These are phyloP conservation scores for Brachynemurus nebulosus DNA, from an alignment of 2,888 invertebrate species.

Conservation along the genomic window DNA sequence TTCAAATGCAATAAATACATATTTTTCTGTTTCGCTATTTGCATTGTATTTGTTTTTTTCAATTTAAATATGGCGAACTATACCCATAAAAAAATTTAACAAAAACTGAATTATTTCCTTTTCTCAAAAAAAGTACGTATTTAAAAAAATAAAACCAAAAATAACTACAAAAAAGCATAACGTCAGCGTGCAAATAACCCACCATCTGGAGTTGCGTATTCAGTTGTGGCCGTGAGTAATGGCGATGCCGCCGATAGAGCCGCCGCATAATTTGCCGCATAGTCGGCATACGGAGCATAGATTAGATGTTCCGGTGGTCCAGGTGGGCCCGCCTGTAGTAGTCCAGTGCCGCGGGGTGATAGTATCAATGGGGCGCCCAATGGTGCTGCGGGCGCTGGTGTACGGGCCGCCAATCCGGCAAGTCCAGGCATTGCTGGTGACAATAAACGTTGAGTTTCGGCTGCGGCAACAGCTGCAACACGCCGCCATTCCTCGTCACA, in stretches of 20 bases:
- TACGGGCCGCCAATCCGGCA: constrained; percentile 44
- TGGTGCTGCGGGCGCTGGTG: constrained; percentile 51
- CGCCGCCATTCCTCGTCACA: constrained; percentile 80
- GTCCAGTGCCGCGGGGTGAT: constrained; percentile 73
- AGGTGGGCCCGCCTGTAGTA: constrained; percentile 42
- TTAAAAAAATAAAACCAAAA: not conserved
- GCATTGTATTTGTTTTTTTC: no score
- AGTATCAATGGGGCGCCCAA: constrained; percentile 86
- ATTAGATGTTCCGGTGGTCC: constrained; percentile 54
- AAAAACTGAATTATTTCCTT: no score
- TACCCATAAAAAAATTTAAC: no score
- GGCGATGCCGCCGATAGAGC: constrained; percentile 67
- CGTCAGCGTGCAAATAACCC: constrained; percentile 78
- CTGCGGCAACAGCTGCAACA: constrained; percentile 63
- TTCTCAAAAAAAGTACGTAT: not conserved
- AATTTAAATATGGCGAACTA: no score
- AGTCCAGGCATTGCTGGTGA: constrained; percentile 47
- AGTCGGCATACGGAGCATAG: constrained; percentile 79
- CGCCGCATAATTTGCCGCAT: constrained; percentile 80
- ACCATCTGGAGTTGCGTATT: constrained; percentile 85
- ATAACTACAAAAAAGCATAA: constrained; percentile 3
- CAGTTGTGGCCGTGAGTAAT: constrained; percentile 67
- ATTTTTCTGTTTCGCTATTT: no score
- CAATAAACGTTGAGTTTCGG: constrained; percentile 64
- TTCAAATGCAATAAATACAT: no score